phyloP scores from a whole-genome alignment of 2,797 vertebrate genomes.

The Syngnathus acus region DNA sequence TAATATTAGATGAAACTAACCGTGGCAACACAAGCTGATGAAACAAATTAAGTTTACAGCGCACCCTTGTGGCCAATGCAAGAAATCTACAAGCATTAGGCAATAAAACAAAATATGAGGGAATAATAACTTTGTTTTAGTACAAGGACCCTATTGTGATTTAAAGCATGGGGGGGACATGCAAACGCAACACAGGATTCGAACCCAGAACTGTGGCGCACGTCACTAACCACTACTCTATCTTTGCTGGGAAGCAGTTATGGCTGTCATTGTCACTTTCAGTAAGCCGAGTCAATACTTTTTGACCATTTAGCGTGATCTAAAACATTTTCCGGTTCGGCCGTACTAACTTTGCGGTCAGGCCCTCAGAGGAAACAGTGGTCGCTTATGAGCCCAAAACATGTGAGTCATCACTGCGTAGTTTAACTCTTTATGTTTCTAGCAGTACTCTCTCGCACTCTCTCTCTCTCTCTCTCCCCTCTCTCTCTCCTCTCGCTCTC shows the following conservation, averaged over 20 bases:
- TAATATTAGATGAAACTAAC: not conserved
- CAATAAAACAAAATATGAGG: no score
- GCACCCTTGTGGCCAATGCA: constrained; percentile 1
- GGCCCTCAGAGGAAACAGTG: constrained; percentile 36
- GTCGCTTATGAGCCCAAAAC: constrained; percentile 36
- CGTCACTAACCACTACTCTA: no score
- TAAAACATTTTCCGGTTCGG: constrained; percentile 15
- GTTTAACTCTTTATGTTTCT: constrained; percentile 33
- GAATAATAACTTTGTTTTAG: no score
- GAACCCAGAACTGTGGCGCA: not conserved
- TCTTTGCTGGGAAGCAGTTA: no score
- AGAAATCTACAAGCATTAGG: not conserved
- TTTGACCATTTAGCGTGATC: not conserved
- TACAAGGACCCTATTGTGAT: no score
- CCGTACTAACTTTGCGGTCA: constrained; percentile 34
- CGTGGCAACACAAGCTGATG: not conserved
- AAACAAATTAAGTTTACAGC: not conserved
- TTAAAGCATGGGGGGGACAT: not conserved
- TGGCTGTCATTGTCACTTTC: not conserved
- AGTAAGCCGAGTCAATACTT: not conserved
- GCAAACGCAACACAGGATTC: not conserved
- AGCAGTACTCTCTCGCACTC: constrained; percentile 36
- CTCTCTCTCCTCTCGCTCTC: no score
- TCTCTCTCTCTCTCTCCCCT: constrained; percentile 52
- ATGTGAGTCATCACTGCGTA: constrained; percentile 54